Conservation (phyloP, 2,797 vertebrate species). For the Pangasius krempfi region DNA sequence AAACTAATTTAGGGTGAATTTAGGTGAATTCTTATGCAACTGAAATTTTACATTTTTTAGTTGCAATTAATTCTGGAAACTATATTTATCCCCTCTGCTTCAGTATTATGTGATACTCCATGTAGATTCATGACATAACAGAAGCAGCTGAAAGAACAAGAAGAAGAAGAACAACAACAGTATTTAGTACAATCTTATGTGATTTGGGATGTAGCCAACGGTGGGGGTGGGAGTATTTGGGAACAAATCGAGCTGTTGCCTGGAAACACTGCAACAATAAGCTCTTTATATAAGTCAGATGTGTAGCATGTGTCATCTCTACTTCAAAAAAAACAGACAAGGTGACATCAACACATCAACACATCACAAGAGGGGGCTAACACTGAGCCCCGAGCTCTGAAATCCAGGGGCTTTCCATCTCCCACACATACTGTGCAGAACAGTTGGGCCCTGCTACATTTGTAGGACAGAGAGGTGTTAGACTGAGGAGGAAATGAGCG, state of each 20-base stretch:
- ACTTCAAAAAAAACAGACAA: not conserved
- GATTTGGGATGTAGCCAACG: not conserved
- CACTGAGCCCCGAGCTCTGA: not conserved
- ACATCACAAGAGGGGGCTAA: constrained; percentile 13
- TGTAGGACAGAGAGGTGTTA: not conserved
- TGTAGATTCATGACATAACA: too few relatives aligned
- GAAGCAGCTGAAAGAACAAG: too few relatives aligned
- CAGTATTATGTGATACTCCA: too few relatives aligned
- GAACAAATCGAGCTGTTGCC: not conserved
- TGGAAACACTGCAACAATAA: not conserved
- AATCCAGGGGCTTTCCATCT: constrained; percentile 17
- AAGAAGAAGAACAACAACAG: too few relatives aligned
- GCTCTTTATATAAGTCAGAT: not conserved
- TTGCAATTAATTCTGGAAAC: too few relatives aligned
- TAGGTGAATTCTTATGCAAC: not conserved
- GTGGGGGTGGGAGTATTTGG: not conserved
- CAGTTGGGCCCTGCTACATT: not conserved
- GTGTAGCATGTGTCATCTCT: not conserved
- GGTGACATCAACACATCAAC: constrained; percentile 6
- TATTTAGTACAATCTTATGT: not conserved
- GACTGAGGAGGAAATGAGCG: constrained; percentile 28
- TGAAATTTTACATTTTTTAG: too few relatives aligned
- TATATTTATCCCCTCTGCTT: too few relatives aligned
- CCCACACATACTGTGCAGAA: not conserved
- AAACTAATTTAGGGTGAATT: too few relatives aligned